phyloP scores from a whole-genome alignment of 2,797 vertebrate genomes.

The Glyptemys insculpta region DNA sequence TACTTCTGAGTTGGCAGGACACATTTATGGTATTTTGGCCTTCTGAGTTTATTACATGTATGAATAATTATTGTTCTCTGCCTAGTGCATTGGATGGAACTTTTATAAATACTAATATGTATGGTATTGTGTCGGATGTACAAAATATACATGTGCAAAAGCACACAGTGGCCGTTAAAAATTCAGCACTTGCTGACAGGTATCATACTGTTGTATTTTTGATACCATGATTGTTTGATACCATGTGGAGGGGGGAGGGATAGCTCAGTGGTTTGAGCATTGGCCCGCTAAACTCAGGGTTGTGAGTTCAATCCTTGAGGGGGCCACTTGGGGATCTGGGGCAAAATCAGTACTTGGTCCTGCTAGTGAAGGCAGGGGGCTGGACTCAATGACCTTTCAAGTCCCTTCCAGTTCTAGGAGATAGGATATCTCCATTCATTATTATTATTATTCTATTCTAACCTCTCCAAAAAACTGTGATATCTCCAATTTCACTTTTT shows the following conservation, averaged over 20 bases:
- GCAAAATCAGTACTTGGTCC: no score
- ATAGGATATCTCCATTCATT: no score
- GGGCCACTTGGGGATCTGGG: no score
- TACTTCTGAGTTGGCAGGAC: not conserved
- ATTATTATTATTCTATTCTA: not conserved
- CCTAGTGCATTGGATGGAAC: constrained; percentile 42
- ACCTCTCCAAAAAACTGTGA: not conserved
- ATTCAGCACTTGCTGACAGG: constrained; percentile 41
- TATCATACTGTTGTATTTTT: constrained; percentile 9
- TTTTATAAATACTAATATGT: constrained; percentile 21
- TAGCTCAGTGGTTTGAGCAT: no score
- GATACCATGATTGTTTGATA: not conserved
- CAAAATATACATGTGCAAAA: not conserved
- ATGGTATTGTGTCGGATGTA: constrained; percentile 16
- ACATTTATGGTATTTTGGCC: constrained; percentile 33
- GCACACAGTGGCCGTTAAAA: not conserved
- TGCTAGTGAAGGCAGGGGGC: no score
- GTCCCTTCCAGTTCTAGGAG: no score
- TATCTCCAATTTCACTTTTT: constrained; percentile 17
- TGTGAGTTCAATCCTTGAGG: no score
- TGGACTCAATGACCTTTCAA: no score
- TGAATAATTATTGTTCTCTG: constrained; percentile 44
- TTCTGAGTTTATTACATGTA: constrained; percentile 47
- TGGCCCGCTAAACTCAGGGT: no score
- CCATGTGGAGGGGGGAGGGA: no score